phyloP scores from a whole-genome alignment of 2,888 invertebrate genomes.

The Mythimna albipuncta region DNA sequence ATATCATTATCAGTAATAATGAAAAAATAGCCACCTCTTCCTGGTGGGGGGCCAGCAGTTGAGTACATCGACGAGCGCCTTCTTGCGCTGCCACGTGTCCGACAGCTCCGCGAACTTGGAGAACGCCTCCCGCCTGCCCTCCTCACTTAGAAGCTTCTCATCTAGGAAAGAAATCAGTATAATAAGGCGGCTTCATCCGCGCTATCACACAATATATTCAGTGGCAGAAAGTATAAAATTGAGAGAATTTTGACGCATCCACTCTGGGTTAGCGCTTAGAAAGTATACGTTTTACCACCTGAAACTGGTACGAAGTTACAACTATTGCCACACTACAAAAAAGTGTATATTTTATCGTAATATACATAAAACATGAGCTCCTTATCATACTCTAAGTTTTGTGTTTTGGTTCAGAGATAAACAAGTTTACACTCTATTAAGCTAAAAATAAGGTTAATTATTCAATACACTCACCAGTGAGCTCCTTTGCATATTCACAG shows the following conservation, averaged over 20 bases:
- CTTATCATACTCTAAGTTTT: conserved; percentile 56
- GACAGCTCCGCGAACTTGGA: conserved; percentile 65
- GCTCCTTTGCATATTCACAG: conserved; percentile 61
- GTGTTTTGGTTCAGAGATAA: no score
- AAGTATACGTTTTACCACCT: neutral
- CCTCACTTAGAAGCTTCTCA: conserved; percentile 71
- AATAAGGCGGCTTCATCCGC: no score
- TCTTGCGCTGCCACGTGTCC: conserved; percentile 77
- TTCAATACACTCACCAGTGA: conserved; percentile 71
- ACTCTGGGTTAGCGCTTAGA: no score
- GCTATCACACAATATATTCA: neutral
- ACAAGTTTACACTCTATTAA: neutral
- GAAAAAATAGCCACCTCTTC: neutral
- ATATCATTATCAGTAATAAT: no score
- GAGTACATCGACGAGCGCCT: conserved; percentile 83
- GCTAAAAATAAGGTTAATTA: neutral
- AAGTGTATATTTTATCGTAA: no score
- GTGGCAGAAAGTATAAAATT: neutral
- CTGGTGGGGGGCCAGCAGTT: conserved; percentile 82
- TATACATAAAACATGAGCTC: conserved; percentile 68
- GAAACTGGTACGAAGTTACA: no score
- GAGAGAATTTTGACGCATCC: no score
- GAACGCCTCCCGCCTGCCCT: conserved; percentile 75
- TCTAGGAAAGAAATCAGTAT: conserved; percentile 57
- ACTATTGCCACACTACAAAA: no score